Base-by-base conservation (phyloP, 2,113 vertebrate species). In the Rhinopomastus cyanomelas region DNA sequence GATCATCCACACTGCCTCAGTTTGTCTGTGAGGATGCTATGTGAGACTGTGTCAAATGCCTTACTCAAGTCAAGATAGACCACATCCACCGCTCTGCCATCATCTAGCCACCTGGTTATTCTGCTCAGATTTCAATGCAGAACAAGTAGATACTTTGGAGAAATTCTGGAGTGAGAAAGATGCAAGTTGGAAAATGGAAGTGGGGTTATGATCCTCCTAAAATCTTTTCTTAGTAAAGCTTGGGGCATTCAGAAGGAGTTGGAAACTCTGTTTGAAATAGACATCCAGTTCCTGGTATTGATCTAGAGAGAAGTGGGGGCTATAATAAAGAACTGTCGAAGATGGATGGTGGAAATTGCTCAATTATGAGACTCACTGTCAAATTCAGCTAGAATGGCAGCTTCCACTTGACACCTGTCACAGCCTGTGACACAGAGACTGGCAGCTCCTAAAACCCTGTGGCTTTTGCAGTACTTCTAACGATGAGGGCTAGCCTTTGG, bases 351-450 rank as follows among this genome's bases (percentile, higher is more conserved):
- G 22, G 39, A 80, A 76, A 74, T 86, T 34, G 16, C 30, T 49
- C 61, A 76, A 26, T 14, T 64, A 18, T 26, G 23, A 36, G 30
- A 26, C 25, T n/a, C 12, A 5, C 5, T 26, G 18, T 52, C 53
- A 75, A 37, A 81, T 53, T 57, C 39, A 73, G 49, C 29, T 80
- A 0, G 15, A 88, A 29, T 48, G 68, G 16, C 23, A 73, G 46
- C 32, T 81, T 84, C 62, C 65, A 22, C 34, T 68, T 0, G 0
- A 52, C 20, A 30, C 22, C 8, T 49, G 18, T n/a, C 32, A n/a
- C 37, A 71, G 12, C 20, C 34, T 56, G 32, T 49, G 46, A 37
- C 59, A 66, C 19, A 12, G 25, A 79, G 7, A 17, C 15, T 39
- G 57, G 20, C 30, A 87, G 49, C 48, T 71, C 6, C 32, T 51